Percentiles rank a stretch among this genome's conserved stretches.
These are phyloP conservation scores for Anguilla marmorata DNA, from an alignment of 2,797 vertebrate genomes.

Conservation along the genomic window DNA sequence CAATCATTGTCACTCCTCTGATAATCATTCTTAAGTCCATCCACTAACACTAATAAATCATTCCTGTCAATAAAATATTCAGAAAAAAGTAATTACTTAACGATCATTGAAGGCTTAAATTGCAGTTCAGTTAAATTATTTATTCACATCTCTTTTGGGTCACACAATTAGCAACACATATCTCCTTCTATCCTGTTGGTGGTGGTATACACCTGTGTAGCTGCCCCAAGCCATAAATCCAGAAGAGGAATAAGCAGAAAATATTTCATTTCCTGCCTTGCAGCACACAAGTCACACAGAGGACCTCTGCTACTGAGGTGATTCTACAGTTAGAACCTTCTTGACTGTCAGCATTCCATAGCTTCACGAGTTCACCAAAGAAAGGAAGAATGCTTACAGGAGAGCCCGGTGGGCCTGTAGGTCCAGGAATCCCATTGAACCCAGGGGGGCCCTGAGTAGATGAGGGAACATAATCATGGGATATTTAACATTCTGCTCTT, in stretches of 20 bases:
- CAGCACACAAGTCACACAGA: not conserved
- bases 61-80: too few species aligned
- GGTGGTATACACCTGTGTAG: too few species aligned
- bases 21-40: too few species aligned
- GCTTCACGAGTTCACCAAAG: not conserved
- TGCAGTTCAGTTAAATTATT: too few species aligned
- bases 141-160: not conserved
- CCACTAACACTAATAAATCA: too few species aligned
- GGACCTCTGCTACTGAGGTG: not conserved
- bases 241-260: conserved; percentile 20
- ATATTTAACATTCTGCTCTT: not conserved
- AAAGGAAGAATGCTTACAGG: conserved; percentile 61
- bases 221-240: conserved; percentile 12
- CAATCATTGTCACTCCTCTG: too few species aligned
- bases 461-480: not conserved
- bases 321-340: not conserved
- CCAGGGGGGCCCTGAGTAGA: conserved; percentile 71
- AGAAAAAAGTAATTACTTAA: too few species aligned
- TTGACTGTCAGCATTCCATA: not conserved
- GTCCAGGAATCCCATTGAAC: conserved; percentile 75
- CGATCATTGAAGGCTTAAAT: too few species aligned
- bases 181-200: too few species aligned
- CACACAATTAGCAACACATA: too few species aligned
- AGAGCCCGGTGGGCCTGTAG: conserved; percentile 74
- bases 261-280: not conserved